A percentile compares a stretch with the other conserved stretches of the same genome.
These are phyloP conservation scores for Melanostoma mellinum DNA, from an alignment of 2,888 invertebrate species.

Conservation along the genomic window DNA sequence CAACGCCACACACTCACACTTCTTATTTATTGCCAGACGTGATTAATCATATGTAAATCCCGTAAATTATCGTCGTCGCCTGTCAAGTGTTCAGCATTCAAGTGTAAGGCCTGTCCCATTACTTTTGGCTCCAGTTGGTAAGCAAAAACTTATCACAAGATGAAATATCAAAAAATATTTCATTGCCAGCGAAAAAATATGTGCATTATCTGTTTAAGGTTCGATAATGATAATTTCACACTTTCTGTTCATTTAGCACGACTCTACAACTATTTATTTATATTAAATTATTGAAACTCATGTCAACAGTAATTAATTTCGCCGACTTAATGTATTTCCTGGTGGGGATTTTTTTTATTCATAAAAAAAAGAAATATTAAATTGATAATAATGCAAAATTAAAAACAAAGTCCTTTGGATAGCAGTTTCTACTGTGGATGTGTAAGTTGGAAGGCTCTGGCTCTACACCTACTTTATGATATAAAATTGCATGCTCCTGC, in stretches of 20 bases:
- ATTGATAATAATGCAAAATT: conserved; percentile 67
- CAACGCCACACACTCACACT: neutral
- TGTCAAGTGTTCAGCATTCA: conserved; percentile 42
- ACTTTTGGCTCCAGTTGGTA: conserved; percentile 2
- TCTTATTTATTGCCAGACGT: conserved; percentile 23
- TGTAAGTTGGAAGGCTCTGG: neutral
- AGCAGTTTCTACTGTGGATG: neutral
- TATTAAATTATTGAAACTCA: conserved; percentile 72
- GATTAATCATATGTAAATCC: conserved; percentile 50
- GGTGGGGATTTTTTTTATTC: conserved; percentile 42
- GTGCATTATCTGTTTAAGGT: conserved; percentile 68
- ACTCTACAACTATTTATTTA: conserved; percentile 67
- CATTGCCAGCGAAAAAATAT: conserved; percentile 36
- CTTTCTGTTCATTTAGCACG: conserved; percentile 52
- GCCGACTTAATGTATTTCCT: conserved; percentile 69
- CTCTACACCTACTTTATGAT: neutral
- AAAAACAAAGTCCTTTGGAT: conserved; percentile 16
- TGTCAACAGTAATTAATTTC: conserved; percentile 73
- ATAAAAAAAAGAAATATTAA: conserved; percentile 44
- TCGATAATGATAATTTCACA: conserved; percentile 64
- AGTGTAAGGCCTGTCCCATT: conserved; percentile 38
- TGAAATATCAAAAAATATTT: conserved; percentile 3
- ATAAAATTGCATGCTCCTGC: neutral
- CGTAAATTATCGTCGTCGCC: conserved; percentile 48
- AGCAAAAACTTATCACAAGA: conserved; percentile 20